A percentile compares a stretch with the other conserved stretches of the same genome.
phyloP scores from a whole-genome alignment of 2,113 vertebrate genomes.

The Butorides virescens region DNA sequence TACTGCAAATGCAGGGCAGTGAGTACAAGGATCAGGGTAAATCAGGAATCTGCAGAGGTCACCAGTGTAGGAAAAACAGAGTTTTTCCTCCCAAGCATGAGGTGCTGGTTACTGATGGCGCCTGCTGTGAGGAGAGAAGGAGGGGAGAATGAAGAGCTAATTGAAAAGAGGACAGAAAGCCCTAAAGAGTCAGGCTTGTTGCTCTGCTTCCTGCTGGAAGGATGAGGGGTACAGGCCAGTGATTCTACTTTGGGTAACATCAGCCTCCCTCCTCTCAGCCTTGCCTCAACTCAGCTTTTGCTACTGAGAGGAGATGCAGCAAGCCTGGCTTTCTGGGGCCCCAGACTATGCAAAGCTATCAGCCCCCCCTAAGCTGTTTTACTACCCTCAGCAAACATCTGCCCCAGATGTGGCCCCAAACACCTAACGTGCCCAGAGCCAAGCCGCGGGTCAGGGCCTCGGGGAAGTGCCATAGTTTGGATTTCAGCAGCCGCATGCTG shows the following conservation, averaged over 20 bases:
- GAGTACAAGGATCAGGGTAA: neutral
- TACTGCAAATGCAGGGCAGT: neutral
- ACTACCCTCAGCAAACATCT: neutral
- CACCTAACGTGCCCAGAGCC: fast-evolving
- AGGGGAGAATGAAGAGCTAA: neutral
- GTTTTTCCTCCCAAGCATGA: neutral
- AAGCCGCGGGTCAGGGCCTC: neutral
- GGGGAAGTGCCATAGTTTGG: neutral
- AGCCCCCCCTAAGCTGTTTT: neutral
- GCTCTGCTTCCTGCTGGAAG: neutral
- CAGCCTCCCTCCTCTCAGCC: neutral
- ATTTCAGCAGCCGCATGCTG: neutral
- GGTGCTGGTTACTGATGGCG: neutral
- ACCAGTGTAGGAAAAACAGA: neutral
- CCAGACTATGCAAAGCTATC: neutral
- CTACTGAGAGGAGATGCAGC: neutral
- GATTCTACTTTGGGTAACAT: neutral
- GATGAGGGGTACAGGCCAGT: fast-evolving
- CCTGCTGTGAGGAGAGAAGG: neutral
- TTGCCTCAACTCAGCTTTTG: neutral
- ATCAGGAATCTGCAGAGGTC: neutral
- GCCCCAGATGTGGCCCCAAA: neutral
- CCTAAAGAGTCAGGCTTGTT: neutral
- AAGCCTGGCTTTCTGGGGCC: neutral
- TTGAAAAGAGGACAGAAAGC: neutral